phyloP scores from a whole-genome alignment of 2,888 invertebrate genomes.

The Campoplex capitator region DNA sequence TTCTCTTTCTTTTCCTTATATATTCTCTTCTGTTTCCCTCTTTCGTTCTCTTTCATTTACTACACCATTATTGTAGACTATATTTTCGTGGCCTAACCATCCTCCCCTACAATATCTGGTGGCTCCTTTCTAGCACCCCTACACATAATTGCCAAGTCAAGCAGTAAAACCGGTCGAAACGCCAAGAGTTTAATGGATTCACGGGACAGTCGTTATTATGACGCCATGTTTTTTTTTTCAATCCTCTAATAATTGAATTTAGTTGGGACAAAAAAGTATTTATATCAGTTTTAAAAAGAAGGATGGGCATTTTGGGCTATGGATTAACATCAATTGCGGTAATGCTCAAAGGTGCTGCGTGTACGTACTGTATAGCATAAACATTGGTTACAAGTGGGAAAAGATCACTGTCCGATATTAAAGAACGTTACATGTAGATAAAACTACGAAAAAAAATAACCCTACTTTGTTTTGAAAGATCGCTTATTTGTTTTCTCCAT shows the following conservation, averaged over 20 bases:
- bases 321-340: too few species aligned
- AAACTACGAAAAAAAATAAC: too few species aligned
- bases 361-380: too few species aligned
- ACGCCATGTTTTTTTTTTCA: neutral
- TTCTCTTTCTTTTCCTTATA: slow-evolving; percentile 63
- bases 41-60: slow-evolving; percentile 31
- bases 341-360: too few species aligned
- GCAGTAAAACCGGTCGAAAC: slow-evolving; percentile 48
- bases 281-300: neutral
- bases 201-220: neutral
- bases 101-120: slow-evolving; percentile 30
- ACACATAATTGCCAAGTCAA: slow-evolving; percentile 61
- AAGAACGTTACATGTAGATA: too few species aligned
- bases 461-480: too few species aligned
- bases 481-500: too few species aligned
- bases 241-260: slow-evolving; percentile 1
- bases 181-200: slow-evolving; percentile 21
- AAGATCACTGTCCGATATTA: too few species aligned
- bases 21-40: slow-evolving; percentile 69
- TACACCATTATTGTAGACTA: slow-evolving; percentile 71
- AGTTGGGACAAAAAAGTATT: neutral
- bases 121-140: slow-evolving; percentile 46
- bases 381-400: too few species aligned
- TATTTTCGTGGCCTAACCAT: slow-evolving; percentile 64
- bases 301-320: too few species aligned